Conservation (phyloP, 2,797 vertebrate genomes). For the Steatocranus sp. region DNA sequence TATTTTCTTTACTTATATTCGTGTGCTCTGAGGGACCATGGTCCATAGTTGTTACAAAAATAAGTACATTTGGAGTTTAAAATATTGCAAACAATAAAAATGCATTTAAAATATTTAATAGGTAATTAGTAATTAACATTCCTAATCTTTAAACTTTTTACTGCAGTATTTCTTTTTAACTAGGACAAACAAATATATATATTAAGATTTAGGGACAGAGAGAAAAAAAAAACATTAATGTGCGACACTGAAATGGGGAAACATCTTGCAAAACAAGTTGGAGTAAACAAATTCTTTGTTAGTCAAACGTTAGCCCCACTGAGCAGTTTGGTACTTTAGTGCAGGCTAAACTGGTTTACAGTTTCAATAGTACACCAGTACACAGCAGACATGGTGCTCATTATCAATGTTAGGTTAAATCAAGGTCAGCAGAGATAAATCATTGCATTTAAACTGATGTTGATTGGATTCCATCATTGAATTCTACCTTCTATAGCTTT, state of each 20-base stretch:
- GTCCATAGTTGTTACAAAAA: background rate
- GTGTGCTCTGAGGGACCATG: background rate
- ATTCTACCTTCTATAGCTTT: background rate
- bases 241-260: background rate
- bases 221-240: background rate
- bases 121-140: background rate
- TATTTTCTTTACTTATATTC: background rate
- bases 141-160: background rate
- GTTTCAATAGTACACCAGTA: background rate
- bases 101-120: background rate
- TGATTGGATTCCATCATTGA: background rate
- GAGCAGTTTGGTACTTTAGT: background rate
- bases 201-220: background rate
- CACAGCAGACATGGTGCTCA: background rate
- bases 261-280: background rate
- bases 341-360: background rate
- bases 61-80: background rate
- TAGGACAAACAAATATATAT: background rate
- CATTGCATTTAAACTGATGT: background rate
- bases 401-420: background rate
- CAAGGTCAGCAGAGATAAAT: background rate
- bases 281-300: background rate
- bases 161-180: background rate
- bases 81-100: background rate
- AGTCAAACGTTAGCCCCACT: background rate